These are phyloP conservation scores for Eurosta solidaginis DNA, from an alignment of 1,140 invertebrate genomes.

Conservation along the genomic window DNA sequence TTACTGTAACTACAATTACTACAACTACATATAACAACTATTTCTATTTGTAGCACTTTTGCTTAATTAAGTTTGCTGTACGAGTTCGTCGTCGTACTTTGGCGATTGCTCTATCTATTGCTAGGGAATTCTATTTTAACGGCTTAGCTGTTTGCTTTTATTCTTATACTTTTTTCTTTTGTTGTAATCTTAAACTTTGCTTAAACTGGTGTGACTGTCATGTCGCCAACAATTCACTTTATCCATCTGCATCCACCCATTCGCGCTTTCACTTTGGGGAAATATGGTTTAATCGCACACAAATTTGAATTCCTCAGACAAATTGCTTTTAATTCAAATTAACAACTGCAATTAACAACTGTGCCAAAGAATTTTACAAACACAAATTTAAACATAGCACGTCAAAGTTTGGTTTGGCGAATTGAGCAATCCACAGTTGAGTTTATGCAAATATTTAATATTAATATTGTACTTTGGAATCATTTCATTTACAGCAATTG, in stretches of 20 bases:
- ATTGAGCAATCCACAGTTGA: neutral
- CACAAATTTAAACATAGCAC: too few relatives aligned
- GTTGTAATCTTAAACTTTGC: too few relatives aligned
- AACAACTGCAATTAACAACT: constrained; percentile 24
- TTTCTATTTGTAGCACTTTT: constrained; percentile 22
- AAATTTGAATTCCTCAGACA: constrained; percentile 28
- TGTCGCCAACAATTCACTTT: neutral
- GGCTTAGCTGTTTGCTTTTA: neutral
- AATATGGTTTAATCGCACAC: constrained; percentile 13
- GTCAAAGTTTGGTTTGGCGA: neutral
- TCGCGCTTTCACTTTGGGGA: neutral
- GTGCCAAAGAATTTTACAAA: neutral
- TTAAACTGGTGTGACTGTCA: neutral
- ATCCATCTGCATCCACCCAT: neutral
- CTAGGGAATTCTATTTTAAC: constrained; percentile 23
- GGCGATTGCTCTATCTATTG: constrained; percentile 4
- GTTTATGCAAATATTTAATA: constrained; percentile 18
- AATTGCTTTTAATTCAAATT: constrained; percentile 25
- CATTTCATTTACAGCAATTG: too few relatives aligned
- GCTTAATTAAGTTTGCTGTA: constrained; percentile 26
- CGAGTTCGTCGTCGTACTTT: constrained; percentile 18
- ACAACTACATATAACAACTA: too few relatives aligned
- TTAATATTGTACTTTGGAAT: neutral
- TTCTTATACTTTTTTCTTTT: too few relatives aligned
- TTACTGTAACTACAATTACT: neutral